These are phyloP conservation scores for Radopholus similis DNA, from an alignment of 1,140 invertebrate species.

Conservation along the genomic window DNA sequence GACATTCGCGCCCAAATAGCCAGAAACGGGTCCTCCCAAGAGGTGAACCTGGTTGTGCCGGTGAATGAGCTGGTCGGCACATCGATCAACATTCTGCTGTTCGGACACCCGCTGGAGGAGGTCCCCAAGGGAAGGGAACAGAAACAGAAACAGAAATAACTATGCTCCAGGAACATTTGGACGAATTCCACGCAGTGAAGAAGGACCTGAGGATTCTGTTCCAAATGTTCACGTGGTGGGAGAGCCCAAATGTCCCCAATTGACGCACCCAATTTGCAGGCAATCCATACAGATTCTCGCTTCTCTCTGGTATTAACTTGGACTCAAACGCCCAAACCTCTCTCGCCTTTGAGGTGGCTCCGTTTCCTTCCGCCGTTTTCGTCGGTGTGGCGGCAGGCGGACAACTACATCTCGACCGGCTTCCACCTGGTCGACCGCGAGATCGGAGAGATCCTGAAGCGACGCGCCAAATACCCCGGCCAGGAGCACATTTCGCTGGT, in stretches of 20 bases:
- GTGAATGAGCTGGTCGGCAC: slow-evolving; percentile 1
- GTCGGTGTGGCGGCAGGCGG: neutral
- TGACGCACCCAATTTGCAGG: neutral
- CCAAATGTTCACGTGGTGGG: neutral
- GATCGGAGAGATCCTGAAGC: neutral
- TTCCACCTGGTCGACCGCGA: neutral
- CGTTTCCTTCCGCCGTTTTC: slow-evolving; percentile 6
- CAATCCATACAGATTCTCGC: neutral
- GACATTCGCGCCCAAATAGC: neutral
- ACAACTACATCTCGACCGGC: neutral
- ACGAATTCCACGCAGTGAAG: too few species aligned
- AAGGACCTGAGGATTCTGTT: too few species aligned
- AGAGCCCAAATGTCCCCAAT: neutral
- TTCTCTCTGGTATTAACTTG: neutral
- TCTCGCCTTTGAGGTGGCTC: slow-evolving; percentile 15
- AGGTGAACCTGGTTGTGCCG: neutral
- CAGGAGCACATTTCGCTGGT: neutral
- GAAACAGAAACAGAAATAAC: too few species aligned
- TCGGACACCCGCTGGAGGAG: slow-evolving; percentile 8
- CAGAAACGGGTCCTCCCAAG: neutral
- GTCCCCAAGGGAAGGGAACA: too few species aligned
- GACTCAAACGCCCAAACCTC: too few species aligned
- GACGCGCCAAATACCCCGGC: neutral
- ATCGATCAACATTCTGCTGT: slow-evolving; percentile 5
- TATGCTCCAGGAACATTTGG: slow-evolving; percentile 1